phyloP scores from a whole-genome alignment of 2,797 vertebrate genomes.

The Ataeniobius toweri region DNA sequence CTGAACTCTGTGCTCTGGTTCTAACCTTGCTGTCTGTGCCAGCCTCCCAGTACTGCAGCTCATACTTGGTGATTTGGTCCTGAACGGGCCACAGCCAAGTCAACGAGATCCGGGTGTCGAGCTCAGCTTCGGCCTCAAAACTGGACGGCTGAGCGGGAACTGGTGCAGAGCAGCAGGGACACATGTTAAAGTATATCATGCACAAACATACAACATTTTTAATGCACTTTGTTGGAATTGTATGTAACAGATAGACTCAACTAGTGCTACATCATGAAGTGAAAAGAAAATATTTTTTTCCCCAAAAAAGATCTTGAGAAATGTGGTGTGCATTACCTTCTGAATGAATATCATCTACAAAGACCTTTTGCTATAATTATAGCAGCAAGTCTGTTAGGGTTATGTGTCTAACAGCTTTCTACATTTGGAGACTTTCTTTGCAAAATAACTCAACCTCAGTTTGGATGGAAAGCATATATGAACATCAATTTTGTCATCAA shows the following conservation, averaged over 20 bases:
- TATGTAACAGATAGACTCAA: neutral
- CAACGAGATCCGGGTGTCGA: slow-evolving; percentile 89
- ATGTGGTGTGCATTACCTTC: neutral
- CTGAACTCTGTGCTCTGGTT: slow-evolving; percentile 18
- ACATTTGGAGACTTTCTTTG: neutral
- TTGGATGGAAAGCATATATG: neutral
- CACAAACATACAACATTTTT: neutral
- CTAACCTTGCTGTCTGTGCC: slow-evolving; percentile 86
- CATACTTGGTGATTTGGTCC: slow-evolving; percentile 90
- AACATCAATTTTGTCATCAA: neutral
- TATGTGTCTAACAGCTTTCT: neutral
- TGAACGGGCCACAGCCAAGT: slow-evolving; percentile 91
- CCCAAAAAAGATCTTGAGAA: no score
- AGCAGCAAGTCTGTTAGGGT: no score
- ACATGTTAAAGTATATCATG: neutral
- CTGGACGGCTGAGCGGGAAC: slow-evolving; percentile 93
- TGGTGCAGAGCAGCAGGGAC: slow-evolving; percentile 52
- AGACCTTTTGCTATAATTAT: no score
- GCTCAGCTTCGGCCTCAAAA: slow-evolving; percentile 91
- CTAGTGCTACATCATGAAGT: neutral
- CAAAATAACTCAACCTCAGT: neutral
- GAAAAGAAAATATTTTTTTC: neutral
- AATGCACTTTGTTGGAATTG: neutral
- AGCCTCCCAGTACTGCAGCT: slow-evolving; percentile 90
- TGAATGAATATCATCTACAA: neutral